Evolutionary conservation across 1,140 invertebrate species (phyloP).

Genomic region (Drosophila mayri): DNA sequence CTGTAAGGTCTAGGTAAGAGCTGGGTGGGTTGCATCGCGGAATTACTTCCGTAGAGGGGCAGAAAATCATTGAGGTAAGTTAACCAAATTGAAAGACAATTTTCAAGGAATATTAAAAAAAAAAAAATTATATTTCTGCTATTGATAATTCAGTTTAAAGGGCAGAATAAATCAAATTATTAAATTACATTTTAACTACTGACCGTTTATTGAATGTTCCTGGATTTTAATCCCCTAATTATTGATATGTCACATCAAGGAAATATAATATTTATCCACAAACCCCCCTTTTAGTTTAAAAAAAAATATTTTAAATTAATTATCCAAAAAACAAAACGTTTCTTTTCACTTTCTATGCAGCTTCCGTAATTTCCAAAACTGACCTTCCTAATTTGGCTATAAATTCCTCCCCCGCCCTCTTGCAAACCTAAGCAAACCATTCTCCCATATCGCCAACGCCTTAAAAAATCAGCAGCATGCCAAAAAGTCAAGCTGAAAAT

Average conservation of each 20-base stretch:
- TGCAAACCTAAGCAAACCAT: constrained; percentile 21
- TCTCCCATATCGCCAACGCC: constrained; percentile 67
- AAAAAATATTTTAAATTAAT: constrained; percentile 1
- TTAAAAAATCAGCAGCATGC: constrained; percentile 23
- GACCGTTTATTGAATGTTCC: background rate
- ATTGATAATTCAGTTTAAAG: too few species aligned
- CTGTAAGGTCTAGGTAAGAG: background rate
- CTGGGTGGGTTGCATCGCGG: constrained; percentile 21
- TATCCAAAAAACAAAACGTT: background rate
- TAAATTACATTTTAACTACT: background rate
- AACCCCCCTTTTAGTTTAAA: too few species aligned
- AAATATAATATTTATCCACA: background rate
- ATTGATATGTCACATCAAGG: too few species aligned
- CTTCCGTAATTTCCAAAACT: constrained; percentile 14
- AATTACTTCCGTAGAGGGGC: constrained; percentile 19
- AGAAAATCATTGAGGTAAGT: background rate
- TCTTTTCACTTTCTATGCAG: constrained; percentile 13
- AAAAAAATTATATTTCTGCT: too few species aligned
- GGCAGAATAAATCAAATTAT: background rate
- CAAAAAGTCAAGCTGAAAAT: constrained; percentile 31
- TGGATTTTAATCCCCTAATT: background rate
- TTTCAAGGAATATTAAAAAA: too few species aligned
- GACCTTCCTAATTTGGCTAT: constrained; percentile 13
- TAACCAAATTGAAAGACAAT: background rate
- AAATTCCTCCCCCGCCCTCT: background rate